Evolutionary conservation across 2,797 vertebrate genomes (phyloP), one percentile per base, ranked within the genome.

Genomic region (Epinephelus malabaricus): DNA sequence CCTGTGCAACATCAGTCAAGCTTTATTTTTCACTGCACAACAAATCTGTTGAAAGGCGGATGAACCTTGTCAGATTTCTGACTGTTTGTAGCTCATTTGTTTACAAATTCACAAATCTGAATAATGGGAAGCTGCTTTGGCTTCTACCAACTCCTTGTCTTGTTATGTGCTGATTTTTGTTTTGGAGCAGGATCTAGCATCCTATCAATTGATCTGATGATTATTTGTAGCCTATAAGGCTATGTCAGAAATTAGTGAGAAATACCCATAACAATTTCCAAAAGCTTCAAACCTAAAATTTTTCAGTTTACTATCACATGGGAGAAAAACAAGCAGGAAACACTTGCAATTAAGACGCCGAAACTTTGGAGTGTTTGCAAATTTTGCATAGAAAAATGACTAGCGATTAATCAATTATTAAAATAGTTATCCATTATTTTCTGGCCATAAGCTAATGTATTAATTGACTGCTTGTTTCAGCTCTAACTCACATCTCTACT

Each of bases 21-120:
- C 25, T 65, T 46, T 10, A 46, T 65, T 23, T 69, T 13, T 8
- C 10, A 21, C 68, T n/a, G 38, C 62, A 45, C 12, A 62, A 19
- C 47, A 43, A 17, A 56, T 74, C 43, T 47, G 46, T 38, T 49
- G 23, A 46, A 54, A 54, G 15, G 25, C 50, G n/a, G 19, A 49
- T 61, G 17, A 56, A 47, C 30, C 49, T 50, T 45, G 34, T 62
- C 43, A 58, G 68, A 63, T 68, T 46, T 61, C 40, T 46, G 59
- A 30, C 56, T 68, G 23, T 50, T 6, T 58, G 60, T 23, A 43
- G 15, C 51, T 67, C 14, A 34, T 67, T 49, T 72, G 23, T 23
- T 67, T 62, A 17, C 3, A 60, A 1, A 66, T 65, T 47, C 51
- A 34, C 14, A 61, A 47, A 61, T 71, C 47, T 21, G 30, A 60